Base-by-base conservation (phyloP, 2,113 vertebrate species). In the Eulemur macaco region DNA sequence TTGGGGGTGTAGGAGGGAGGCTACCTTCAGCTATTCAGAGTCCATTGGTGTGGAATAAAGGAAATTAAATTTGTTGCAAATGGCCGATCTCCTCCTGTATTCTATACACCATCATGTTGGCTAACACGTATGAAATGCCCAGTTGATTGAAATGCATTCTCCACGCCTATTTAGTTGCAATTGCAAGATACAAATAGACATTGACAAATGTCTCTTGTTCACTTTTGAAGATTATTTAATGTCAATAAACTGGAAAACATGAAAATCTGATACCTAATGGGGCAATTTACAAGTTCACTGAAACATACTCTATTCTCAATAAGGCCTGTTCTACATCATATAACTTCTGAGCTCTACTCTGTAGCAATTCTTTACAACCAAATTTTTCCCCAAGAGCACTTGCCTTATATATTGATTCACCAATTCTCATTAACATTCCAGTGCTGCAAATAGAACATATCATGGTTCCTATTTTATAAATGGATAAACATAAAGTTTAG, bases 151-250 rank as follows among this genome's bases (percentile, higher is more conserved):
- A 74, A 86, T 73, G 12, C 12, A 56, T 93, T 92, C 3, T 23
- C 27, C 37, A 85, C 39, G 5, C 25, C 10, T 86, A 66, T 80
- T 96, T 42, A 92, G 18, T 58, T 78, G 25, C 11, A 86, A 77
- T n/a, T 86, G 17, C 3, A 56, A 86, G 73, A 83, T 17, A 86
- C 39, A 94, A 47, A 88, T 78, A 74, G 74, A 74, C 63, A 89
- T 69, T 96, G 83, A 89, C 37, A 95, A 88, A 90, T 88, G 29
- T 60, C 10, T 9, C 37, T 71, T 97, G 21, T 69, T 76, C 12
- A 88, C 34, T 69, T 97, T 68, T 66, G 31, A 94, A 93, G 37
- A 97, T 83, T 89, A 78, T 83, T 78, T 83, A 89, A 74, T 74
- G 83, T 50, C 54, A 37, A 56, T 89, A 91, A 91, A 45, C 47